Conservation (phyloP, 2,113 vertebrate species). For the Lates calcarifer region DNA sequence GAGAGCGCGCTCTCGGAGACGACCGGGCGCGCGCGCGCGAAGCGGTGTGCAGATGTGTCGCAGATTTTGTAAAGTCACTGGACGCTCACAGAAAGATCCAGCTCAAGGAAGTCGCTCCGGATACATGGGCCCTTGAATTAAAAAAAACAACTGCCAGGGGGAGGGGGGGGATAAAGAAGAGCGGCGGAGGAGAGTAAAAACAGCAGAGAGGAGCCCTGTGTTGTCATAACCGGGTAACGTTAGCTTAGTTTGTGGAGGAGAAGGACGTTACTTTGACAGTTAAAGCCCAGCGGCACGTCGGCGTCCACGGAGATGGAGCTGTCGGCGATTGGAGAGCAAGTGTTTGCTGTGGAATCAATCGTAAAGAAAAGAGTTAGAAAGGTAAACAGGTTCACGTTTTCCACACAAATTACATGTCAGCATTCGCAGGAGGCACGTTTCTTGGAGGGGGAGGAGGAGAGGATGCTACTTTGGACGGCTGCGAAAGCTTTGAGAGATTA, state of each 20-base stretch:
- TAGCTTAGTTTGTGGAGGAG: slow-evolving; percentile 51
- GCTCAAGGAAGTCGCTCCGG: slow-evolving; percentile 56
- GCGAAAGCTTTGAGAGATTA: slow-evolving; percentile 40
- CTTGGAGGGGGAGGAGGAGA: neutral
- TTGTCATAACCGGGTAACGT: slow-evolving; percentile 31
- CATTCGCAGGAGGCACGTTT: neutral
- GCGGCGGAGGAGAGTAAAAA: no score
- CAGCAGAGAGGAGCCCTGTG: no score
- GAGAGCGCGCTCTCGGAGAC: slow-evolving; percentile 47
- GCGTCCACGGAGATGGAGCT: slow-evolving; percentile 90
- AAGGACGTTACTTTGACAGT: slow-evolving; percentile 55
- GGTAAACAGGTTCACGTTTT: slow-evolving; percentile 82
- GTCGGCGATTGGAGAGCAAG: slow-evolving; percentile 98
- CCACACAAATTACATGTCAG: neutral
- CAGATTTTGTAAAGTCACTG: slow-evolving; percentile 87
- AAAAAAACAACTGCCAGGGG: no score
- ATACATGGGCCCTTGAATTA: slow-evolving; percentile 47
- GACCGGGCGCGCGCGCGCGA: slow-evolving; percentile 76
- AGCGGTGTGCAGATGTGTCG: slow-evolving; percentile 87
- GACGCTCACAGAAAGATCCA: slow-evolving; percentile 63
- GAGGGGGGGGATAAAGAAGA: no score
- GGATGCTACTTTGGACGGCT: slow-evolving; percentile 58
- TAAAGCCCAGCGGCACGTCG: slow-evolving; percentile 39
- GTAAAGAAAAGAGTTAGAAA: slow-evolving; percentile 95
- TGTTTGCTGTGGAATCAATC: slow-evolving; percentile 96